Evolutionary conservation across 2,797 vertebrate genomes (phyloP), one percentile per base, ranked within the genome.

Genomic region (Sardinella longiceps): DNA sequence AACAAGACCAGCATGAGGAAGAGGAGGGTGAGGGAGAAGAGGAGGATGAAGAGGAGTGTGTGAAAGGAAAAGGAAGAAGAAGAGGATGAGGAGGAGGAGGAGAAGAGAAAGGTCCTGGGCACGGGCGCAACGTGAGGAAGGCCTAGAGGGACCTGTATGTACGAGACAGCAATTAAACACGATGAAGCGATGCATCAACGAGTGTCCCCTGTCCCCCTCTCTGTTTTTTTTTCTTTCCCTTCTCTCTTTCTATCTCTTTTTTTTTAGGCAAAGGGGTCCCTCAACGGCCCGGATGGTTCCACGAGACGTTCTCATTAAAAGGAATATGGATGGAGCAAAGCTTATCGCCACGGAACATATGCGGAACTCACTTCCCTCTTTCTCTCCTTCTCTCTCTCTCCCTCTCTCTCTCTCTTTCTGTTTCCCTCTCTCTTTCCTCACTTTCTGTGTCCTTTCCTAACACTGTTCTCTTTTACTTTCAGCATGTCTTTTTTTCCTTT

Each of bases 331-430:
- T 94, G 94, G 94, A 91, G 92, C 94, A 88, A 85, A 91, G 94
- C 94, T 97, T 97, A 97, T 97, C 96, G 94, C 89, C 91, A 93
- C 95, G 95, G 96, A 97, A 95, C 95, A 96, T 94, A 95, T 92
- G 94, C 96, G 94, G 94, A 94, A 94, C 90, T 74, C 66, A 33
- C 70, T 77, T 77, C 12, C 3, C 5, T 39, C 30, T 6, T 39
- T 33, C n/a, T 63, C 1, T 63, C 58, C 28, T 25, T 63, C 2
- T 33, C 63, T 33, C 28, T 66, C 23, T 58, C 23, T 66, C 63
- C 33, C 10, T 66, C 14, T 63, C 1, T 28, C 60, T 30, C 6
- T 66, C 23, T 33, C 7, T 33, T 10, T 33, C 63, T 33, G n/a
- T n/a, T n/a, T n/a, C n/a, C n/a, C 12, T 33, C 63, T 70, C 2